Conservation (phyloP, 2,797 vertebrate genomes). For the Artibeus lituratus region DNA sequence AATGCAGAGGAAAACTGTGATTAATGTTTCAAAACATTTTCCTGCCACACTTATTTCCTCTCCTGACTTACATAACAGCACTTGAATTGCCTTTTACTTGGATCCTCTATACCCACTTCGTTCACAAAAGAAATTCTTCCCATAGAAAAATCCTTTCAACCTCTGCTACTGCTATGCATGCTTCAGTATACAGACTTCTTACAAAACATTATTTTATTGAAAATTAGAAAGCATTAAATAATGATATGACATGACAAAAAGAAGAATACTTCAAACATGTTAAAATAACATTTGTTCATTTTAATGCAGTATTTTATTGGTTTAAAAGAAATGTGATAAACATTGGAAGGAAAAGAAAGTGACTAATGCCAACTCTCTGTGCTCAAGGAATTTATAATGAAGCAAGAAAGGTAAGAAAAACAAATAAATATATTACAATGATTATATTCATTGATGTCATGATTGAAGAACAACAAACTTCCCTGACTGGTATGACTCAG, state of each 20-base stretch:
- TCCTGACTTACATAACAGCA: background rate
- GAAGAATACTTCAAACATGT: background rate
- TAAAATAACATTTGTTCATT: background rate
- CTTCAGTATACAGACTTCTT: background rate
- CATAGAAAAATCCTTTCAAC: background rate
- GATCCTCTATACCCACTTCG: background rate
- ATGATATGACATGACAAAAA: background rate
- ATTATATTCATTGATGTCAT: background rate
- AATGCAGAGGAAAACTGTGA: background rate
- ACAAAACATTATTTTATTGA: background rate
- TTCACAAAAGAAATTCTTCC: background rate
- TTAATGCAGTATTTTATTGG: background rate
- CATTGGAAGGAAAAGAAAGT: background rate
- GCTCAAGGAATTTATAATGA: background rate
- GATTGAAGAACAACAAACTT: background rate
- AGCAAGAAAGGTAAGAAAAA: background rate
- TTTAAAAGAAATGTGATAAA: background rate
- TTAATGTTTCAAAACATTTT: constrained; percentile 32
- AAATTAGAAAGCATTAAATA: background rate
- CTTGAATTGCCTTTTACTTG: background rate
- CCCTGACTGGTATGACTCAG: too few relatives aligned
- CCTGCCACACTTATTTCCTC: background rate
- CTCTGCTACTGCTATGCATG: background rate
- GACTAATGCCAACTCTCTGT: background rate
- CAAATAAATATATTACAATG: background rate